Conservation (phyloP, 2,113 vertebrate genomes). For the Bufo bufo region DNA sequence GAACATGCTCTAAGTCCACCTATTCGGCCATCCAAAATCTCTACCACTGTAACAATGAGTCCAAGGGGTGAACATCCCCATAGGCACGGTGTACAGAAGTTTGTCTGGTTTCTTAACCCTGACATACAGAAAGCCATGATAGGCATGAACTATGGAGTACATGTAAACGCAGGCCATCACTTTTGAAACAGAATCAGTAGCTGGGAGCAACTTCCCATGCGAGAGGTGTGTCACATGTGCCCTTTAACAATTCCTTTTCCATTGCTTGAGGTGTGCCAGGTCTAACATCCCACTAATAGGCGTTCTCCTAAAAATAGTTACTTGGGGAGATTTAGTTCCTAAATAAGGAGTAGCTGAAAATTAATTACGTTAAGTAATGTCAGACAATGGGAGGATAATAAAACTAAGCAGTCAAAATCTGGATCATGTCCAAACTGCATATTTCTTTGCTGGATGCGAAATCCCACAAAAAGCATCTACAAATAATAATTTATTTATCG, state of each 20-base stretch:
- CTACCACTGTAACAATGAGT: neutral
- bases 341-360: conserved; percentile 27
- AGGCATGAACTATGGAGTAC: neutral
- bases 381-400: conserved; percentile 31
- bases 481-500: neutral
- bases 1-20: no score
- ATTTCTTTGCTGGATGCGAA: neutral
- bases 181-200: neutral
- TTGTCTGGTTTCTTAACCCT: neutral
- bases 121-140: neutral
- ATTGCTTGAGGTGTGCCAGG: conserved; percentile 25
- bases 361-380: neutral
- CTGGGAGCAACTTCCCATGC: neutral
- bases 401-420: neutral
- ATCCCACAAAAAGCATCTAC: neutral
- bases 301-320: neutral
- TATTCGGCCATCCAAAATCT: no score
- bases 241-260: conserved; percentile 4
- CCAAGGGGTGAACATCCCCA: neutral
- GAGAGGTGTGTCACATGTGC: neutral
- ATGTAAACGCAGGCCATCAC: neutral
- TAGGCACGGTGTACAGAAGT: neutral
- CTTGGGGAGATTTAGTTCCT: conserved; percentile 28
- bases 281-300: conserved; percentile 11
- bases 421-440: neutral